phyloP scores from a whole-genome alignment of 2,888 invertebrate genomes.

The Pyrochroa serraticornis region DNA sequence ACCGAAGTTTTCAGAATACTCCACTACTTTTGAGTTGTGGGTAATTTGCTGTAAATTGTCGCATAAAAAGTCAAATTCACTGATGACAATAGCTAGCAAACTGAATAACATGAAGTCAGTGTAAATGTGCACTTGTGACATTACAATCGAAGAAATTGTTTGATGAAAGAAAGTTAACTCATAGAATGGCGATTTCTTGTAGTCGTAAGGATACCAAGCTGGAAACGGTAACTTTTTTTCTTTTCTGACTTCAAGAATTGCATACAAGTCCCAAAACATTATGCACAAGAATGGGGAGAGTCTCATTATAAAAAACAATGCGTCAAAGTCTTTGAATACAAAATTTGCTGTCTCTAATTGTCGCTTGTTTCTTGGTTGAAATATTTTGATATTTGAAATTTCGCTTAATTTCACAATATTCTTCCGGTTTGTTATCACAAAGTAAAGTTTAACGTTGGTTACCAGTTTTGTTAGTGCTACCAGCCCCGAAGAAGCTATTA shows the following conservation, averaged over 20 bases:
- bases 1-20: not conserved
- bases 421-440: too few relatives aligned
- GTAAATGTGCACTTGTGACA: conserved; percentile 1
- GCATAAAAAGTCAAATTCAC: conserved; percentile 10
- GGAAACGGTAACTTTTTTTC: conserved; percentile 4
- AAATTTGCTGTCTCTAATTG: too few relatives aligned
- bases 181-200: not conserved
- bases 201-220: conserved; percentile 10
- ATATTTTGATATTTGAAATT: too few relatives aligned
- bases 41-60: conserved; percentile 1
- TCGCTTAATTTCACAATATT: too few relatives aligned
- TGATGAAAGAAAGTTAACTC: conserved; percentile 14
- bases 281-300: not conserved
- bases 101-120: conserved; percentile 7
- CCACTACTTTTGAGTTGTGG: not conserved
- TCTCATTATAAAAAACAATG: too few relatives aligned
- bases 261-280: not conserved
- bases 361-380: too few relatives aligned
- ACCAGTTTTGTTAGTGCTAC: too few relatives aligned
- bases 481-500: too few relatives aligned
- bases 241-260: not conserved
- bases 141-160: not conserved
- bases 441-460: too few relatives aligned
- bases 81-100: conserved; percentile 8
- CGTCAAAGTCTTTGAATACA: too few relatives aligned